A percentile compares a stretch with the other conserved stretches of the same genome.
These are phyloP conservation scores for Gryllus longicercus DNA, from an alignment of 2,888 invertebrate species.

Conservation along the genomic window DNA sequence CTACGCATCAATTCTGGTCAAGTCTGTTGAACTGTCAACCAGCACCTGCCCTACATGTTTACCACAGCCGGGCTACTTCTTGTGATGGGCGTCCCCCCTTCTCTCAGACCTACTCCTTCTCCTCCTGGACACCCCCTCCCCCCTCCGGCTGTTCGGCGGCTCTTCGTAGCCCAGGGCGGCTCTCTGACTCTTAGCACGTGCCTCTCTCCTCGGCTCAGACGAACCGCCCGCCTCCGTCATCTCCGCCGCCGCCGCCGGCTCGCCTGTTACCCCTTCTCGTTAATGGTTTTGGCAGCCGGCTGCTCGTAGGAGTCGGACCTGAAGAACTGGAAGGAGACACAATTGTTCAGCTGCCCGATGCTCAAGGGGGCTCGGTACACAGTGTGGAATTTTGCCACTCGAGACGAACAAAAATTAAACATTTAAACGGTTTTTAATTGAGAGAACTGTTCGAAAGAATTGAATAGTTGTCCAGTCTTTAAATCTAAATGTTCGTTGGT, in stretches of 20 bases:
- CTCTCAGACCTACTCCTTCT: not conserved
- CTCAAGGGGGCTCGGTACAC: too few species aligned
- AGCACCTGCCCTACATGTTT: slow-evolving; percentile 17
- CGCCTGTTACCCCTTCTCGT: not conserved
- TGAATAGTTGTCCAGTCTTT: too few species aligned
- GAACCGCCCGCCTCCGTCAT: not conserved
- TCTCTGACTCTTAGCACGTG: not conserved
- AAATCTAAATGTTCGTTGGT: too few species aligned
- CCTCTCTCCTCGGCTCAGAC: not conserved
- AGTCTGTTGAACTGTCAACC: slow-evolving; percentile 6
- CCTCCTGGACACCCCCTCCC: not conserved
- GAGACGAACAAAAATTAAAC: too few species aligned
- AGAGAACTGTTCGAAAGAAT: too few species aligned
- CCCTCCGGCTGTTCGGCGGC: not conserved
- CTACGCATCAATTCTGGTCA: slow-evolving; percentile 5
- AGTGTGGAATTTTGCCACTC: too few species aligned
- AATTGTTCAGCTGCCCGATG: too few species aligned
- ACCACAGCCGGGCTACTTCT: slow-evolving; percentile 6
- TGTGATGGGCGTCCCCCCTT: not conserved
- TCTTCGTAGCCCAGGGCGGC: not conserved
- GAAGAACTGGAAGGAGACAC: not conserved
- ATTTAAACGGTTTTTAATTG: too few species aligned
- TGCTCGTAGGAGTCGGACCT: not conserved
- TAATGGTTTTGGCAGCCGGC: slow-evolving; percentile 9
- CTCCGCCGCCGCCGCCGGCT: not conserved